These are phyloP conservation scores for Thaumetopoea pityocampa DNA, from an alignment of 1,140 invertebrate genomes.

Conservation along the genomic window DNA sequence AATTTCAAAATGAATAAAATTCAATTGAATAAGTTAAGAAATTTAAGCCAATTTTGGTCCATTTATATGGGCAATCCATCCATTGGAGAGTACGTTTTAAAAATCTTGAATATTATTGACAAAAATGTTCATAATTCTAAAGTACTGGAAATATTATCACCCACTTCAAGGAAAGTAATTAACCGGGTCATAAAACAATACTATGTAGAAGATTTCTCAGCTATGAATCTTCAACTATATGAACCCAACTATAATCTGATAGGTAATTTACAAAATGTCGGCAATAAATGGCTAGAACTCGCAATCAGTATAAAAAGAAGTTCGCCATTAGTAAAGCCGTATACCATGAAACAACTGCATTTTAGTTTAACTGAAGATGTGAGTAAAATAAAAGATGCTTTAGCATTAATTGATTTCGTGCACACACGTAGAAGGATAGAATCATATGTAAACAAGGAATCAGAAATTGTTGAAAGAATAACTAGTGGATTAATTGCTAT, in stretches of 20 bases:
- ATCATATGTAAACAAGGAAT: conserved; percentile 17
- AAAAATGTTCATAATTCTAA: conserved; percentile 22
- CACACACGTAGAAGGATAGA: conserved; percentile 29
- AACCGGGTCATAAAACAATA: conserved; percentile 30
- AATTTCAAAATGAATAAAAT: conserved; percentile 12
- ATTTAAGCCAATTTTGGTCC: conserved; percentile 14
- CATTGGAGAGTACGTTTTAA: conserved; percentile 17
- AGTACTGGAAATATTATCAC: conserved; percentile 24
- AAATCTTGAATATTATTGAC: conserved; percentile 32
- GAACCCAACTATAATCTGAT: conserved; percentile 32
- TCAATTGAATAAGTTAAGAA: conserved; percentile 1
- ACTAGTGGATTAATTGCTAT: conserved; percentile 25
- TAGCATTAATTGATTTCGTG: conserved; percentile 29
- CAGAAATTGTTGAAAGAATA: conserved; percentile 29
- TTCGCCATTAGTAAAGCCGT: conserved; percentile 21
- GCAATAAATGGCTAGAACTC: conserved; percentile 31
- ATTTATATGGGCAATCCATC: background rate
- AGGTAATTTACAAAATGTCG: conserved; percentile 32
- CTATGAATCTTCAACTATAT: conserved; percentile 15
- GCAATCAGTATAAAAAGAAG: conserved; percentile 19
- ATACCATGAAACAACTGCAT: conserved; percentile 40
- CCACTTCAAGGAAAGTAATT: conserved; percentile 26
- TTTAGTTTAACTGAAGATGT: conserved; percentile 33
- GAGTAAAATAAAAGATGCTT: conserved; percentile 36
- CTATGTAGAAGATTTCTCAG: conserved; percentile 23